phyloP scores from a whole-genome alignment of 1,140 invertebrate genomes.

The Drosophila saltans region DNA sequence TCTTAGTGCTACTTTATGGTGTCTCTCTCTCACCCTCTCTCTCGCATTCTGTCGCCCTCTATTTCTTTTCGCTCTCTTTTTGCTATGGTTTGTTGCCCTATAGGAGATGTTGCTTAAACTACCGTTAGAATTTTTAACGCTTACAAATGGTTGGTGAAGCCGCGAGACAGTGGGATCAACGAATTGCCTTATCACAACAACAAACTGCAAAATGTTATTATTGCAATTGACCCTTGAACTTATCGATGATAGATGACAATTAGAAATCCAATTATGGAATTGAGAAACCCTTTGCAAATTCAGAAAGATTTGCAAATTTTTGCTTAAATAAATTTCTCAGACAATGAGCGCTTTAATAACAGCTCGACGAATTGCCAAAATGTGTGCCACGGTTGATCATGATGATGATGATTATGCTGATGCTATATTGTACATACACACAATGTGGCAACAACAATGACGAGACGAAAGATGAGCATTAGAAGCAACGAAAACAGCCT shows the following conservation, averaged over 20 bases:
- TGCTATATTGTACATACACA: constrained; percentile 31
- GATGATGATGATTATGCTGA: constrained; percentile 29
- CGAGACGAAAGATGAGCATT: constrained; percentile 50
- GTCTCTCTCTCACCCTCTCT: constrained; percentile 5
- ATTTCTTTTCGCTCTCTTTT: constrained; percentile 15
- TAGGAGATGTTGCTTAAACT: constrained; percentile 75
- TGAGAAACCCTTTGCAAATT: constrained; percentile 17
- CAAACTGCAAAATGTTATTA: neutral
- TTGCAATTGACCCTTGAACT: constrained; percentile 45
- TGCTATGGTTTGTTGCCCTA: constrained; percentile 41
- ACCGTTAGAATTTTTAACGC: constrained; percentile 67
- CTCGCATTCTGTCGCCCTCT: neutral
- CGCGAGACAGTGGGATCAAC: constrained; percentile 19
- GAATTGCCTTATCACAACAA: constrained; percentile 14
- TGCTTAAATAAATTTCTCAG: constrained; percentile 15
- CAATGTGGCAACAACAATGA: constrained; percentile 42
- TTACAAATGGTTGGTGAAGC: constrained; percentile 52
- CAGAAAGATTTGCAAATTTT: constrained; percentile 26
- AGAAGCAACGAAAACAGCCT: constrained; percentile 43
- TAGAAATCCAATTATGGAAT: constrained; percentile 19
- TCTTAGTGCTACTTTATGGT: constrained; percentile 9
- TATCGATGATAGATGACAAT: constrained; percentile 36
- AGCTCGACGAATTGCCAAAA: constrained; percentile 18
- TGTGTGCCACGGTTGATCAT: constrained; percentile 39
- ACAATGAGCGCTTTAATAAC: constrained; percentile 40